Base-by-base conservation (phyloP, 2,888 invertebrate species). In the Bhutanitis thaidina region DNA sequence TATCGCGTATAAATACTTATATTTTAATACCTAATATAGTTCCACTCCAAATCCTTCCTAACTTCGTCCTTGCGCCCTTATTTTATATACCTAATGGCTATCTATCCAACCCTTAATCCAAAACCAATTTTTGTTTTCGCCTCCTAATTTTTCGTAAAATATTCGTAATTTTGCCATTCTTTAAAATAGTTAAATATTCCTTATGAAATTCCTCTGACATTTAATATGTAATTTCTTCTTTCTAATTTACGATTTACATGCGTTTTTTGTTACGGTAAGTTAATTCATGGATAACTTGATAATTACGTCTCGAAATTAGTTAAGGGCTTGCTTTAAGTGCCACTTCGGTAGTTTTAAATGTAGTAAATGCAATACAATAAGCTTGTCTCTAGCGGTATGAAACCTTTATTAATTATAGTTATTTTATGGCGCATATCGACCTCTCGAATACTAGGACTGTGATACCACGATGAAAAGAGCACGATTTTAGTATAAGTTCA, bases 401-500 rank as follows among this genome's bases (percentile, higher is more conserved):
- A 41, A 47, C 39, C 45, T 51, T 51, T 50, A 37, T 39, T 41
- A 41, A 34, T 35, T 30, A 13, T 41, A 36, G 41, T 37, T 20
- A 29, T 12, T 37, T 2, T 14, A 27, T 25, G 20, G 20, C 27
- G 39, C 36, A 36, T 41, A 52, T 43, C 51, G 55, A 62, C 55
- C 58, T 60, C 57, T 57, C 59, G 59, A 51, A 58, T 56, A 52
- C 48, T 52, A 53, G 72, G 72, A 80, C 86, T 87, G 87, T 87
- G 87, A 87, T 86, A 87, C 78, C 77, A 82, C 78, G 66, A 74
- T 65, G 61, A 64, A 69, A 68, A 49, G 62, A 72, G 74, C 77
- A 83, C 77, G 63, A 68, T 65, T 73, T 73, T 77, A 76, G 71
- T 73, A 69, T 74, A 65, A 64, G 62, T 57, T 58, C 60, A 58